Evolutionary conservation across 2,113 vertebrate genomes (phyloP), one percentile per base, ranked within the genome.

Genomic region (Hylia prasina): DNA sequence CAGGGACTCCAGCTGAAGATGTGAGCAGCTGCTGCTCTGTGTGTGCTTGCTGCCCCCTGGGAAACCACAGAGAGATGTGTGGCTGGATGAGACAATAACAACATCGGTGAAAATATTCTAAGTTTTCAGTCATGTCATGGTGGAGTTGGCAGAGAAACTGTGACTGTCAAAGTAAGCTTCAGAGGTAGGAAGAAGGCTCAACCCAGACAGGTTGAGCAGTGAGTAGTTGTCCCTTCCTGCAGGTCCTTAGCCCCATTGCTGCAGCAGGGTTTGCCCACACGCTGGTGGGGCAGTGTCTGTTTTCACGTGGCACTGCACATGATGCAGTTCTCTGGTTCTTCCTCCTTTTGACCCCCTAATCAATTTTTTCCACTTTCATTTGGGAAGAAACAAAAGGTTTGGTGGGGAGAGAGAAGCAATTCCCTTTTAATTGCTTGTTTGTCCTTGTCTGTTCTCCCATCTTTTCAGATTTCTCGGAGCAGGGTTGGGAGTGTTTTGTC

Each of bases 341-440:
- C 80, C 83, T 95, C 76, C 91, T 97, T 94, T 87, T 90, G 76
- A 87, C 82, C 76, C 70, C 30, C 51, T 97, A 92, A 95, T 88
- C 58, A 93, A 82, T 87, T 90, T 89, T 89, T 89, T 85, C 93
- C 87, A 82, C 81, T 90, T 97, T 85, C 48, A 64, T 70, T 92
- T 82, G 77, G 61, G 33, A 89, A 82, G 57, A 91, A 89, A 96
- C 48, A 69, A 83, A 94, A 93, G 69, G 14, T 28, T 79, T 44
- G 76, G 51, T 60, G 30, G 13, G 54, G 37, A 60, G 37, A 54
- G 71, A 65, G 61, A 71, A 69, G 61, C 57, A 57, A 82, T 92
- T 95, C 85, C 87, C 42, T 91, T 87, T 95, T 79, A 80, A 69
- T 95, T 95, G 57, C 79, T 77, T 87, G 65, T 78, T 95, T 96